Evolutionary conservation across 1,140 invertebrate species (phyloP), one percentile per base, ranked within the genome.

Genomic region (Diabrotica undecimpunctata): DNA sequence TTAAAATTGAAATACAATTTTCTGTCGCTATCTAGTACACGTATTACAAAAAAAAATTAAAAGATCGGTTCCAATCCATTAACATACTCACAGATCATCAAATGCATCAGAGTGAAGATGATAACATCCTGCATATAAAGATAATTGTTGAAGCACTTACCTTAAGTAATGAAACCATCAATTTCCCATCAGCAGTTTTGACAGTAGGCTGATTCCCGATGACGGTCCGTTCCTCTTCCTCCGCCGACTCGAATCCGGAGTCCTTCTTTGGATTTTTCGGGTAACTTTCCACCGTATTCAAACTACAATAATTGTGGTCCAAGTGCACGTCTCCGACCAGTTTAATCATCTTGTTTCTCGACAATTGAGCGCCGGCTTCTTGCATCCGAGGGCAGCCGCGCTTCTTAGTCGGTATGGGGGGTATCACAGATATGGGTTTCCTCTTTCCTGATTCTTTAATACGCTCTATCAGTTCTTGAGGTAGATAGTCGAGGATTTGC

Each of bases 151-250:
- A 46, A 10, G 11, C 10, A 6, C 54, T 55, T 66, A 74, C 70
- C 69, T 77, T 78, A 12, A 79, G 62, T n/a, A 79, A 41, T 0
- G 77, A 79, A 0, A 79, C 73, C 77, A 79, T 79, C 25, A 77
- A 62, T 66, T 73, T 75, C 9, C 76, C 76, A 70, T 77, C 73
- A 5, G 72, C 72, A 50, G 70, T 75, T 62, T 77, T 78, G 9
- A 75, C 67, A 6, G 67, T 74, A 0, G 77, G 74, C 62, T 77
- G 76, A 54, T 72, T 71, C 41, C 66, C 62, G 7, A 75, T 71
- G 13, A 72, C 54, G 5, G 66, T 58, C 6, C 66, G 58, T 8
- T 78, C 73, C 59, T 78, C 74, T 37, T 77, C 74, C 64, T 78
- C 76, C 6, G 67, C 66, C 54, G 73, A 72, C 9, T 69, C 60